Percentiles rank a stretch among this genome's conserved stretches.
These are phyloP conservation scores for Limenitis camilla DNA, from an alignment of 2,888 invertebrate genomes.

Conservation along the genomic window DNA sequence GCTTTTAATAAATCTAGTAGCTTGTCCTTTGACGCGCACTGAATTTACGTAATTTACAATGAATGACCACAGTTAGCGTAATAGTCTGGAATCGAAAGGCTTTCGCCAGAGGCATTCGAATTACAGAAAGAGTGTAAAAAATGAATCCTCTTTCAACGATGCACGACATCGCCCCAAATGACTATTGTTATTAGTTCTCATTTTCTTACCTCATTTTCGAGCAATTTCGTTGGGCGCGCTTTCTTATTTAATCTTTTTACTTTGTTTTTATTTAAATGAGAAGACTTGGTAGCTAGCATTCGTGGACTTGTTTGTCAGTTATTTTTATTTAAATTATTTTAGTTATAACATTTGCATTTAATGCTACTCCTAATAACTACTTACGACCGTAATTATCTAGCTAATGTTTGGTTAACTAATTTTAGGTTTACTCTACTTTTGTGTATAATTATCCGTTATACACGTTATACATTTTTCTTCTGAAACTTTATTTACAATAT, in stretches of 20 bases:
- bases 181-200: slow-evolving; percentile 21
- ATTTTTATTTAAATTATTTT: no score
- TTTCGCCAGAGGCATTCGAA: slow-evolving; percentile 34
- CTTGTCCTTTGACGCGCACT: slow-evolving; percentile 33
- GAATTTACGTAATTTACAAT: slow-evolving; percentile 29
- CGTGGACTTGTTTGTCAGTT: no score
- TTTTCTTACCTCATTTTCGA: slow-evolving; percentile 20
- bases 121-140: slow-evolving; percentile 40
- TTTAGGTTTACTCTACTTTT: no score
- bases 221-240: slow-evolving; percentile 11
- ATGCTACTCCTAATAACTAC: no score
- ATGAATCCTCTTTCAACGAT: slow-evolving; percentile 18
- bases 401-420: no score
- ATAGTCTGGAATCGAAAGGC: slow-evolving; percentile 12
- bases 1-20: slow-evolving; percentile 38
- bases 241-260: slow-evolving; percentile 11
- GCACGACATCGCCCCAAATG: slow-evolving; percentile 9
- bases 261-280: slow-evolving; percentile 4
- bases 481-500: no score
- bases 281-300: no score
- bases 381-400: no score
- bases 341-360: no score
- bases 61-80: slow-evolving; percentile 33
- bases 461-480: no score
- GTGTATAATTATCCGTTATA: neutral